A percentile compares a stretch with the other conserved stretches of the same genome.
phyloP scores from a whole-genome alignment of 2,888 invertebrate species.

The Galerucella nymphaeae region DNA sequence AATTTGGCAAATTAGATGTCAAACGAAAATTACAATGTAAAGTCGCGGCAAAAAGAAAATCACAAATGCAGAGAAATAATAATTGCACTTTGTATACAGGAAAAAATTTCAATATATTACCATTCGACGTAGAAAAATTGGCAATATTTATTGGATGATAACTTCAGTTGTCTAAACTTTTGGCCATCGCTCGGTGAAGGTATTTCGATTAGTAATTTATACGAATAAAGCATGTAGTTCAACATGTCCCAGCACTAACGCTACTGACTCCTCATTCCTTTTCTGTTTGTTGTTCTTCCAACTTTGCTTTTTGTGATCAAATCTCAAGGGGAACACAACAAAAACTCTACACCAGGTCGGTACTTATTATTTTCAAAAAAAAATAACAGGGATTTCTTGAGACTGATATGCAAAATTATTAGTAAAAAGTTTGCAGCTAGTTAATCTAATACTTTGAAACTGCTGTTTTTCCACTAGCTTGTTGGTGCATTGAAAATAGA shows the following conservation, averaged over 20 bases:
- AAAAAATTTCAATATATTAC: not conserved
- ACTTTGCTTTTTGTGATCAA: constrained; percentile 22
- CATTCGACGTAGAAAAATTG: not conserved
- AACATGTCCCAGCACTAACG: constrained; percentile 13
- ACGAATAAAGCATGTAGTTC: constrained; percentile 20
- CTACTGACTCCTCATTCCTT: constrained; percentile 13
- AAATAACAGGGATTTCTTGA: not conserved
- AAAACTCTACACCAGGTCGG: constrained; percentile 8
- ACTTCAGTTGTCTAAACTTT: not conserved
- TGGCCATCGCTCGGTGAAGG: not conserved
- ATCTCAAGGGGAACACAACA: constrained; percentile 11
- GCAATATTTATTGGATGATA: not conserved
- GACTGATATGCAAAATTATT: no score
- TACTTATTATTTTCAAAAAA: not conserved
- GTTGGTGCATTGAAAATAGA: no score
- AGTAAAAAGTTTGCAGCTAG: no score
- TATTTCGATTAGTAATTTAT: constrained; percentile 11
- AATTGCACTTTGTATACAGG: not conserved
- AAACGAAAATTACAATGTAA: not conserved
- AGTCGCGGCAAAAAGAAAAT: not conserved
- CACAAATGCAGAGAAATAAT: not conserved
- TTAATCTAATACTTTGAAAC: no score
- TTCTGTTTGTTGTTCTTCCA: constrained; percentile 27
- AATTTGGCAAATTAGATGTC: not conserved
- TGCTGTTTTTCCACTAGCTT: no score